These are phyloP conservation scores for Henricia sp. DNA, from an alignment of 53 echinoderm and acorn worm genomes.

Conservation along the genomic window DNA sequence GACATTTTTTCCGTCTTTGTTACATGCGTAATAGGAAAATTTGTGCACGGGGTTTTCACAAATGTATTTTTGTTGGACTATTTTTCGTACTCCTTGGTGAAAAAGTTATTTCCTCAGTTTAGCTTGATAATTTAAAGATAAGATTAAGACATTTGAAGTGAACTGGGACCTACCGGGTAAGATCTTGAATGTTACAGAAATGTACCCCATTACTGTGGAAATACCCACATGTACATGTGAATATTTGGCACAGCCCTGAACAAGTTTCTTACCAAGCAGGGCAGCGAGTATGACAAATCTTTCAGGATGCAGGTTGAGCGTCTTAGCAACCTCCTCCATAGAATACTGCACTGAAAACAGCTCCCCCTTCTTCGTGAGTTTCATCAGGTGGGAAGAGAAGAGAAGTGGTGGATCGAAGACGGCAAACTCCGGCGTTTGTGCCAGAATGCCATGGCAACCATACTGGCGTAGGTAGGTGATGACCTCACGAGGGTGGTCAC, in stretches of 20 bases:
- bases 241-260: background rate
- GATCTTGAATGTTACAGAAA: too few species aligned
- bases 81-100: too few species aligned
- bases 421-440: slow-evolving; percentile 88
- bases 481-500: slow-evolving; percentile 85
- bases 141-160: too few species aligned
- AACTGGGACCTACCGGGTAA: too few species aligned
- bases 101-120: too few species aligned
- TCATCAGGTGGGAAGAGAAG: slow-evolving; percentile 99
- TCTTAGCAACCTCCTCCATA: slow-evolving; percentile 92
- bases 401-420: slow-evolving; percentile 96
- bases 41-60: too few species aligned
- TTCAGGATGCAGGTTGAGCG: slow-evolving; percentile 87
- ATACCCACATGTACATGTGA: too few species aligned
- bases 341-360: slow-evolving; percentile 89
- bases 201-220: too few species aligned
- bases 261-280: slow-evolving; percentile 80
- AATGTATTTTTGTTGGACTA: too few species aligned
- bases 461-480: slow-evolving; percentile 88
- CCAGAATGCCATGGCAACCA: slow-evolving; percentile 92
- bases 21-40: too few species aligned
- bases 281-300: slow-evolving; percentile 95
- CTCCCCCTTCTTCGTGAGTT: slow-evolving; percentile 97
- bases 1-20: too few species aligned
- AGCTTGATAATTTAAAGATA: too few species aligned